These are phyloP conservation scores for Penaeus monodon DNA, from an alignment of 2,888 invertebrate genomes.

Conservation along the genomic window DNA sequence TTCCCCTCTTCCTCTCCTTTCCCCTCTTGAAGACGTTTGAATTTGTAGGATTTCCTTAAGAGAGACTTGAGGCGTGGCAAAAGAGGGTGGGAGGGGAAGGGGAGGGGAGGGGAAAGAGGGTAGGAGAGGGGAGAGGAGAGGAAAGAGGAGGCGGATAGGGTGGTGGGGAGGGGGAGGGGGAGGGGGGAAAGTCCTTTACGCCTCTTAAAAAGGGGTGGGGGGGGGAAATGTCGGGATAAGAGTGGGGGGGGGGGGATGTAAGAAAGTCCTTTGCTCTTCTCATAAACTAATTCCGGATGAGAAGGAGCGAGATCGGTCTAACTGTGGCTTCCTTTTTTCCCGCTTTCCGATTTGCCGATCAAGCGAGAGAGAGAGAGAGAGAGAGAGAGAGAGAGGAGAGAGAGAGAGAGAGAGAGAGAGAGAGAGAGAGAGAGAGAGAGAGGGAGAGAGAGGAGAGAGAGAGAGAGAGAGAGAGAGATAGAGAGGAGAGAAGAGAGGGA, in stretches of 20 bases:
- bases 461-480: conserved; percentile 28
- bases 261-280: background rate
- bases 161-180: background rate
- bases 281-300: background rate
- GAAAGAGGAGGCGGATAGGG: background rate
- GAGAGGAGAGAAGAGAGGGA: background rate
- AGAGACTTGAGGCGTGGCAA: too few relatives aligned
- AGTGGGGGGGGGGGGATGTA: too few relatives aligned
- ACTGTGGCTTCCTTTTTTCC: background rate
- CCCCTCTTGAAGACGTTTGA: too few relatives aligned
- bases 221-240: background rate
- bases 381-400: conserved; percentile 41
- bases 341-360: background rate
- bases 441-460: conserved; percentile 30
- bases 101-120: background rate
- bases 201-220: background rate
- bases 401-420: conserved; percentile 36
- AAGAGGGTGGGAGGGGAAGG: too few relatives aligned
- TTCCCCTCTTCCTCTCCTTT: too few relatives aligned
- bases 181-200: background rate
- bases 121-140: background rate
- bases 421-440: conserved; percentile 7
- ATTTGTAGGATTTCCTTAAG: too few relatives aligned
- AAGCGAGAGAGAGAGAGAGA: conserved; percentile 25
- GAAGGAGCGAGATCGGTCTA: background rate